These are phyloP conservation scores for Polyergus mexicanus DNA, from an alignment of 1,140 invertebrate species.

Conservation along the genomic window DNA sequence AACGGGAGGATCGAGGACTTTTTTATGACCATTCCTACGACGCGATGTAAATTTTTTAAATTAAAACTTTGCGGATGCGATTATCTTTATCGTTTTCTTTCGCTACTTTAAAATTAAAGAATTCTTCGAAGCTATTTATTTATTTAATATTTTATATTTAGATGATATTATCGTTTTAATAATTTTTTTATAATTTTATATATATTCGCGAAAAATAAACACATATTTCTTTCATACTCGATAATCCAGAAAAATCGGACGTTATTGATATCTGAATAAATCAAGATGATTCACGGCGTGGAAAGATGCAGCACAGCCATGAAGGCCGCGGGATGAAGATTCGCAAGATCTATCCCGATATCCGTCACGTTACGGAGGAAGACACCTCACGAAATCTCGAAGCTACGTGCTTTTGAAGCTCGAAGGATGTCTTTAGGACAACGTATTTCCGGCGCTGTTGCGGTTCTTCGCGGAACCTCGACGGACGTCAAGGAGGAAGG, in stretches of 20 bases:
- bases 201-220: background rate
- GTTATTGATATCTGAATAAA: background rate
- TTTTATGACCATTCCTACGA: background rate
- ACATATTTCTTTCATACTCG: background rate
- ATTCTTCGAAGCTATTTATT: background rate
- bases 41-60: background rate
- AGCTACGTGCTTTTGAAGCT: slow-evolving; percentile 30
- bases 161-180: background rate
- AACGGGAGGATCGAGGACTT: slow-evolving; percentile 17
- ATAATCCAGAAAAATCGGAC: slow-evolving; percentile 33
- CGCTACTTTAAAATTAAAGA: background rate
- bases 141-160: background rate
- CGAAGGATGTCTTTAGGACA: slow-evolving; percentile 74
- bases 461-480: slow-evolving; percentile 70
- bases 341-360: slow-evolving; percentile 7
- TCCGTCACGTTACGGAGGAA: slow-evolving; percentile 52
- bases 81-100: background rate
- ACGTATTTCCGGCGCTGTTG: slow-evolving; percentile 74
- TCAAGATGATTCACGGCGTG: slow-evolving; percentile 16
- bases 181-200: slow-evolving; percentile 9
- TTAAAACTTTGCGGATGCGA: background rate
- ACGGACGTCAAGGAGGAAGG: slow-evolving; percentile 61
- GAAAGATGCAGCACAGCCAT: background rate
- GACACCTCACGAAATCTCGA: slow-evolving; percentile 49
- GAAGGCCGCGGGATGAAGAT: slow-evolving; percentile 66